Evolutionary conservation across 2,797 vertebrate species (phyloP).

Genomic region (Pseudochaenichthys georgianus): DNA sequence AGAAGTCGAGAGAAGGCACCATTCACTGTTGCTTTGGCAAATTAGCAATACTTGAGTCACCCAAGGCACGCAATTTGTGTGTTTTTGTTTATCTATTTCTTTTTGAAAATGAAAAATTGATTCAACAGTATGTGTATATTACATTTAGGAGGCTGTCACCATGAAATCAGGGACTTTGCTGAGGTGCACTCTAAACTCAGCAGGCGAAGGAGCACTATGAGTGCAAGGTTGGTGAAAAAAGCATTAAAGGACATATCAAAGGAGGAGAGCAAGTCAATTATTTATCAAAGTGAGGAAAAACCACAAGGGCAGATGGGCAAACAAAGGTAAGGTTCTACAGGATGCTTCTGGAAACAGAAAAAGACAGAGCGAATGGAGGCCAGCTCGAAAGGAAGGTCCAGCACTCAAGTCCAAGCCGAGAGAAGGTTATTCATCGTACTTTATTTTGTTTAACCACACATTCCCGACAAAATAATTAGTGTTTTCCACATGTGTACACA

Average conservation of each 20-base stretch:
- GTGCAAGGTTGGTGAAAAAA: constrained; percentile 67
- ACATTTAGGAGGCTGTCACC: constrained; percentile 50
- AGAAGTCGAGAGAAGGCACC: constrained; percentile 14
- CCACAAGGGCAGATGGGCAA: constrained; percentile 66
- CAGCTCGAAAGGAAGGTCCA: constrained; percentile 8
- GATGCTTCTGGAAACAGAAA: constrained; percentile 30
- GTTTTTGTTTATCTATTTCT: constrained; percentile 20
- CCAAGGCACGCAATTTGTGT: background rate
- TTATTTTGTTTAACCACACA: constrained; percentile 32
- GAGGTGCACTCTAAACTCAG: constrained; percentile 67
- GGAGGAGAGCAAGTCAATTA: constrained; percentile 76
- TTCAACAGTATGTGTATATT: constrained; percentile 56
- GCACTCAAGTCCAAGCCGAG: background rate
- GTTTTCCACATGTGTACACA: constrained; percentile 25
- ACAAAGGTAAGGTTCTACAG: constrained; percentile 67
- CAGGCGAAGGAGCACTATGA: constrained; percentile 48
- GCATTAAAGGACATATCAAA: constrained; percentile 80
- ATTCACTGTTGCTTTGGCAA: constrained; percentile 26
- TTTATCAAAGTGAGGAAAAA: constrained; percentile 74
- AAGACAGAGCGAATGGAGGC: constrained; percentile 11
- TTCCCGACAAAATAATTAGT: constrained; percentile 29
- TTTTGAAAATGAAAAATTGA: constrained; percentile 13
- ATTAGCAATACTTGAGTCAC: constrained; percentile 17
- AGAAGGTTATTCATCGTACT: constrained; percentile 12
- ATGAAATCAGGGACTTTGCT: constrained; percentile 49